These are phyloP conservation scores for Musca vetustissima DNA, from an alignment of 1,140 invertebrate genomes.

Conservation along the genomic window DNA sequence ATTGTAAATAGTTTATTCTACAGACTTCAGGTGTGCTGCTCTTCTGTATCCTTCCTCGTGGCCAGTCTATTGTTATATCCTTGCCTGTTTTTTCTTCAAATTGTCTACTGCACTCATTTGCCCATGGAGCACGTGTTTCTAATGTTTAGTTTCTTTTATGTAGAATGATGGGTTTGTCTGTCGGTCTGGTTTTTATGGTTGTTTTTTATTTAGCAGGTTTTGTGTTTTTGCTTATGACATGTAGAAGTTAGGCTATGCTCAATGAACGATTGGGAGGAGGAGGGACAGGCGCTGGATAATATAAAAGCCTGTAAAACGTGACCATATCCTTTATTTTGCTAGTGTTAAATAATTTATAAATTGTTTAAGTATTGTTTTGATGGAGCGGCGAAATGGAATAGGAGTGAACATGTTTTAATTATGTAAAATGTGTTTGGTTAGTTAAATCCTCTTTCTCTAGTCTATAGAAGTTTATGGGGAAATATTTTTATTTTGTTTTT, in stretches of 20 bases:
- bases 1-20: slow-evolving; percentile 3
- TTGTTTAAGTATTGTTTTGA: slow-evolving; percentile 6
- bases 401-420: not conserved
- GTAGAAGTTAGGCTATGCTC: too few relatives aligned
- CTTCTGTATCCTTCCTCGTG: not conserved
- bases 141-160: not conserved
- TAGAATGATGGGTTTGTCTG: too few relatives aligned
- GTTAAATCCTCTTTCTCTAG: too few relatives aligned
- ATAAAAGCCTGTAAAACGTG: slow-evolving; percentile 19
- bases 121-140: slow-evolving; percentile 7
- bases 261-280: not conserved
- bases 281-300: too few relatives aligned
- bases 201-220: not conserved
- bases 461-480: too few relatives aligned
- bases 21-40: not conserved
- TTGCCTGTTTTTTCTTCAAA: too few relatives aligned
- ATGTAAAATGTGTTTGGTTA: not conserved
- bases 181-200: not conserved
- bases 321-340: slow-evolving; percentile 7
- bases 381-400: too few relatives aligned
- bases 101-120: slow-evolving; percentile 16
- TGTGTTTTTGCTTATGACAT: not conserved
- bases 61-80: too few relatives aligned
- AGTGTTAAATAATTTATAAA: slow-evolving; percentile 15
- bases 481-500: too few relatives aligned